Percentiles rank a stretch among this genome's conserved stretches.
Evolutionary conservation across 2,797 vertebrate genomes (phyloP).

Genomic region (Delichon dasypus): DNA sequence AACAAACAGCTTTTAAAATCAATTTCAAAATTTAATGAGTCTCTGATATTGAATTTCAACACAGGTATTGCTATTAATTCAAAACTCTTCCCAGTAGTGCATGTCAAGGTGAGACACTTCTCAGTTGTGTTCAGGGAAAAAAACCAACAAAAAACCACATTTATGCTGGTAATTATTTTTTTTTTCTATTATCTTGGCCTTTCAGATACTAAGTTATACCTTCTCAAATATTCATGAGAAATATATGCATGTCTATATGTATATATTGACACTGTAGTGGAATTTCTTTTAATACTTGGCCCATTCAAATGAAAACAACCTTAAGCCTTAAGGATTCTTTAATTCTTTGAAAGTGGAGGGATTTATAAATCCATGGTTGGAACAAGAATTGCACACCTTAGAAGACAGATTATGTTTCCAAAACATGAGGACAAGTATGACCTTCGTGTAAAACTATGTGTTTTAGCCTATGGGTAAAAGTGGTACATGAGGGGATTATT

Average conservation of each 20-base stretch:
- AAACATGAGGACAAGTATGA: constrained; percentile 32
- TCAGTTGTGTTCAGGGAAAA: neutral
- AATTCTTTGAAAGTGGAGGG: neutral
- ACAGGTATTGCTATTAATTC: neutral
- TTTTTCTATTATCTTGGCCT: neutral
- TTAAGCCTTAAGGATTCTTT: neutral
- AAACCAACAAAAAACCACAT: neutral
- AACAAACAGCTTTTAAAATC: neutral
- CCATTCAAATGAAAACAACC: neutral
- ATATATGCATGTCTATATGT: fast-evolving
- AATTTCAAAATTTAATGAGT: neutral
- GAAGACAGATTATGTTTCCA: constrained; percentile 41
- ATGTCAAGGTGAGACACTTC: neutral
- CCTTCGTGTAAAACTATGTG: constrained; percentile 34
- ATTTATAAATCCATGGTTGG: constrained; percentile 2
- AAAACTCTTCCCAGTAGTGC: neutral
- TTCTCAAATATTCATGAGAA: neutral
- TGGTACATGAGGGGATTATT: constrained; percentile 37
- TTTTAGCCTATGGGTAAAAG: constrained; percentile 27
- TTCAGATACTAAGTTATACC: neutral
- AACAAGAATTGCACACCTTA: neutral
- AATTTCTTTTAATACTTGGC: neutral
- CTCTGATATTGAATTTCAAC: neutral
- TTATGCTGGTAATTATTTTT: neutral
- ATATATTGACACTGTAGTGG: neutral